Evolutionary conservation across 2,888 invertebrate genomes (phyloP).

Genomic region (Hirtodrosophila confusa): DNA sequence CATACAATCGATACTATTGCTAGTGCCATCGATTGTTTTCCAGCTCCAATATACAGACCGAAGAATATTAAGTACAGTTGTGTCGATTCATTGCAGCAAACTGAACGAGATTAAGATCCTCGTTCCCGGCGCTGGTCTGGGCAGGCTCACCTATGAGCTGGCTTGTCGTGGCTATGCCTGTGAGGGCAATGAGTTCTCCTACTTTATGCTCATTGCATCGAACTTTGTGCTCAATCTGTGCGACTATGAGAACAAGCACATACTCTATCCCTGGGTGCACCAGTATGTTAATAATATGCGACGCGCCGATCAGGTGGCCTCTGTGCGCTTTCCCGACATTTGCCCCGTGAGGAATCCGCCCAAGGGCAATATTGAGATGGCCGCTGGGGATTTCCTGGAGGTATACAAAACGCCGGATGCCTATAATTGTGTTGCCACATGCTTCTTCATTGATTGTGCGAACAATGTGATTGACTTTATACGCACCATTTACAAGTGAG

Average conservation of each 20-base stretch:
- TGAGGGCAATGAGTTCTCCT: constrained; percentile 98
- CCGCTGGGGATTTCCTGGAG: constrained; percentile 98
- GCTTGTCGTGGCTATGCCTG: constrained; percentile 95
- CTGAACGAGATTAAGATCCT: constrained; percentile 88
- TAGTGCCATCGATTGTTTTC: no score
- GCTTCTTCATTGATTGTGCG: constrained; percentile 99
- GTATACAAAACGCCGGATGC: constrained; percentile 77
- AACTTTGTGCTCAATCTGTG: constrained; percentile 96
- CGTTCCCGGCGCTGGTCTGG: constrained; percentile 98
- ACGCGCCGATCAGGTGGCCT: constrained; percentile 91
- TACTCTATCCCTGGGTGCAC: constrained; percentile 97
- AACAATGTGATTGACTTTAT: constrained; percentile 97
- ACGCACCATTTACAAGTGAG: constrained; percentile 91
- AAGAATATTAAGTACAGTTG: not conserved
- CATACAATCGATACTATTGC: no score
- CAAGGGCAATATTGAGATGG: constrained; percentile 93
- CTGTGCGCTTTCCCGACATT: constrained; percentile 94
- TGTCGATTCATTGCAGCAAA: constrained; percentile 59
- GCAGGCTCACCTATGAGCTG: constrained; percentile 96
- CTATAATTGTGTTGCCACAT: constrained; percentile 96
- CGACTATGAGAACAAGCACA: constrained; percentile 88
- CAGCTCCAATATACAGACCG: no score
- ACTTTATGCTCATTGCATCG: constrained; percentile 98
- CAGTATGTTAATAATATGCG: constrained; percentile 95
- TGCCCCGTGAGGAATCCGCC: constrained; percentile 88